Conservation (phyloP, 2,113 vertebrate genomes). For the Gymnarchus niloticus region DNA sequence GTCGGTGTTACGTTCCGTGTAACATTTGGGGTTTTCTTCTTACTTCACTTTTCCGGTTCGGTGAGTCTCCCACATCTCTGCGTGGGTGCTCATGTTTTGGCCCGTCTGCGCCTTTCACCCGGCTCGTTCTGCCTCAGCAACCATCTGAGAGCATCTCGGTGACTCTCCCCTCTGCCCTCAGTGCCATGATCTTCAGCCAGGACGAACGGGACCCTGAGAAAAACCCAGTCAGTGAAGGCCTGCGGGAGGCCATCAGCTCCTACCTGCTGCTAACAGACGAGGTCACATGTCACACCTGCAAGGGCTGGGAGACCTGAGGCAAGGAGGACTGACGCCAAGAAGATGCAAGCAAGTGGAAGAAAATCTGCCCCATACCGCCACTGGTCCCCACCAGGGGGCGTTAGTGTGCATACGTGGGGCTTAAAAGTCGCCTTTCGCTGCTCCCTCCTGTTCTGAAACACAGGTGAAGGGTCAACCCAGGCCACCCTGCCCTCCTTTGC, state of each 20-base stretch:
- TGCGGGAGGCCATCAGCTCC: slow-evolving; percentile 75
- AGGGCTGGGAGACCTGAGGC: slow-evolving; percentile 42
- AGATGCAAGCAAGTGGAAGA: neutral
- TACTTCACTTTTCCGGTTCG: neutral
- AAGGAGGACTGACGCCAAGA: neutral
- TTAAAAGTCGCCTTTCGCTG: neutral
- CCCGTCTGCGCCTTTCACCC: too few relatives aligned
- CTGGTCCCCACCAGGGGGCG: neutral
- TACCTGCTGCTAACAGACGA: slow-evolving; percentile 72
- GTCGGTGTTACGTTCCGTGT: neutral
- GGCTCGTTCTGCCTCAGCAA: too few relatives aligned
- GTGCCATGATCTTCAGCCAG: slow-evolving; percentile 60
- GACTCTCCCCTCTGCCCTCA: slow-evolving; percentile 34
- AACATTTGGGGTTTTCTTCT: neutral
- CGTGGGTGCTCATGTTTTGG: neutral
- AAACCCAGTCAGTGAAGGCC: slow-evolving; percentile 72
- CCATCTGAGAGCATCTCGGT: too few relatives aligned
- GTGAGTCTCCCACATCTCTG: neutral
- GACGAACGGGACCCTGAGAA: slow-evolving; percentile 37
- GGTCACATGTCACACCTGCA: neutral
- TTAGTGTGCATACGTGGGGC: neutral
- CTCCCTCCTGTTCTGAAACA: neutral
- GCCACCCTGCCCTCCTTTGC: neutral
- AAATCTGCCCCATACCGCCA: neutral
- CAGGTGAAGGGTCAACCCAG: neutral